Conservation (phyloP, 2,888 invertebrate species). For the Anarsia innoxiella region DNA sequence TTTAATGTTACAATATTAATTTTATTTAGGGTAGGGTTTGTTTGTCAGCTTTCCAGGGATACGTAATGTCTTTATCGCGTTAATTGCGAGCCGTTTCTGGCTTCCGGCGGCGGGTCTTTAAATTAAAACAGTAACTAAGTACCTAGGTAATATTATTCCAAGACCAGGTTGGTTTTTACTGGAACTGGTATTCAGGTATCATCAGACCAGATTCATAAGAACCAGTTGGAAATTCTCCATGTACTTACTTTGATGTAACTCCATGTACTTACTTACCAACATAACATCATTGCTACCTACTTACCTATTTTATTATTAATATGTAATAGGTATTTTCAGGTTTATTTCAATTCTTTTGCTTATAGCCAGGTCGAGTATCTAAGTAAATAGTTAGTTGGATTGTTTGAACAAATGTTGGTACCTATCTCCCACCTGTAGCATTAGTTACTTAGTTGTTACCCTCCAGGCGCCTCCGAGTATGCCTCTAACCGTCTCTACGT, state of each 20-base stretch:
- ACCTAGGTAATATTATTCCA: too few relatives aligned
- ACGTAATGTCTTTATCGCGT: slow-evolving; percentile 47
- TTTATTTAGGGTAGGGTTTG: slow-evolving; percentile 43
- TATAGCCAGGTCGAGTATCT: not conserved
- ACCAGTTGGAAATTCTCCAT: too few relatives aligned
- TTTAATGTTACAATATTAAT: slow-evolving; percentile 43
- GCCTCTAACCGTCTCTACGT: slow-evolving; percentile 31
- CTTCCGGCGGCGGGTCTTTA: slow-evolving; percentile 29
- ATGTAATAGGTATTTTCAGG: too few relatives aligned
- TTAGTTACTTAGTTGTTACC: slow-evolving; percentile 26
- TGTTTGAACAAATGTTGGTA: too few relatives aligned
- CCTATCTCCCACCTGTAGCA: slow-evolving; percentile 44
- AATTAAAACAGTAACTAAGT: slow-evolving; percentile 42
- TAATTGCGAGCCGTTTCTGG: slow-evolving; percentile 39
- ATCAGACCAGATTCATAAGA: too few relatives aligned
- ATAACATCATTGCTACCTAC: too few relatives aligned
- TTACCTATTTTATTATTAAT: too few relatives aligned
- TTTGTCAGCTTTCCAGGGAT: slow-evolving; percentile 38
- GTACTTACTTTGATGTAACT: too few relatives aligned
- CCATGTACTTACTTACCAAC: too few relatives aligned
- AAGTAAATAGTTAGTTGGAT: not conserved
- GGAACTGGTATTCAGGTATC: too few relatives aligned
- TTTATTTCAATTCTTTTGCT: too few relatives aligned
- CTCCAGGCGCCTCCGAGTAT: slow-evolving; percentile 25
- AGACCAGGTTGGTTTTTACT: too few relatives aligned